Base-by-base conservation (phyloP, 1,140 invertebrate genomes). In the Nephotettix cincticeps region DNA sequence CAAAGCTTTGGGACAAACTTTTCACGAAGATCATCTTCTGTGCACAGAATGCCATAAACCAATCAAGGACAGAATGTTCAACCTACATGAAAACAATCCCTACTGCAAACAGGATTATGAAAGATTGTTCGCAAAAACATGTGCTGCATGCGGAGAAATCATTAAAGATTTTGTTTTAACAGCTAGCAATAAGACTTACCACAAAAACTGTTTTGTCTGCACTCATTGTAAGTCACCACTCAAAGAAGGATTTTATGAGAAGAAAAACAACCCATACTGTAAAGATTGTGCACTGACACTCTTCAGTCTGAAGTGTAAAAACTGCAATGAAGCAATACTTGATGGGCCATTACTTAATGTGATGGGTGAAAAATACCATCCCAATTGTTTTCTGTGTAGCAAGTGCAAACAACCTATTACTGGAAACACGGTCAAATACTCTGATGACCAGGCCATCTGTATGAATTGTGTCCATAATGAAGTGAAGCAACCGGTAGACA, bases 211-310 rank as follows among this genome's bases (percentile, higher is more conserved):
- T 51, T 51, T 51, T 21, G 47, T 51, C 19, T 51, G 47, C 21
- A 21, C 47, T 3, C 6, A 64, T 30, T 40, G 21, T 32, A 64
- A 19, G 4, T 14, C 54, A 17, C 3, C 27, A 19, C 58, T 30
- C 13, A 4, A 51, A 4, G 19, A 51, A 21, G 47, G 47, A n/a
- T 51, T 51, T 51, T 51, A 51, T 68, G 19, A 69, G 14, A 40
- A 14, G 9, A 40, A 54, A 25, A 17, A 21, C 40, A 29, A 11
- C 21, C 25, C 29, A 36, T 32, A 17, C 21, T 70, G 23, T 66
- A 64, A 79, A 78, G 69, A 77, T 77, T 27, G 78, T 45, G 25
- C 23, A 43, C n/a, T 69, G 3, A 27, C 29, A 32, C 17, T 61
- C 2, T 51, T 51, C n/a, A 19, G 47, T 51, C 6, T 3, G 3